Evolutionary conservation across 2,797 vertebrate species (phyloP), one percentile per base, ranked within the genome.

Genomic region (Lutjanus argentimaculatus): DNA sequence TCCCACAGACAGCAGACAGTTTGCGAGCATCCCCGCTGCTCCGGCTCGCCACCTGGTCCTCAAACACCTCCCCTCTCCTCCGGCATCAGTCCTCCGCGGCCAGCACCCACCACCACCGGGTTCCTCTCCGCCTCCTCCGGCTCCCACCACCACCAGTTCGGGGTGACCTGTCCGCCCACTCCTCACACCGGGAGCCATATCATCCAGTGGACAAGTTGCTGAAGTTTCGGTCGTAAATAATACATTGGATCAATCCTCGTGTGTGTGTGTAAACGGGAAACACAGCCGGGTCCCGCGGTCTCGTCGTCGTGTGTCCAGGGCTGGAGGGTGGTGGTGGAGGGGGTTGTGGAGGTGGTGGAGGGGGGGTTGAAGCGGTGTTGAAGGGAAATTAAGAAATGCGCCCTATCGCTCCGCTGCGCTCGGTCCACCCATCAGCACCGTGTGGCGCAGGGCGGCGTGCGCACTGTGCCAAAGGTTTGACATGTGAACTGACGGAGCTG

Each of bases 111-210:
- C 85, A 83, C 90, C 86, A 10, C 79, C 85, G 84, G 85, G 76
- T 5, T 92, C 91, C 85, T 58, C 86, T 87, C 84, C 76, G 58
- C 77, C 71, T 85, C 84, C 76, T 56, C 77, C 72, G 86, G 82
- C 77, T 79, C 82, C 83, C 84, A 75, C 84, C 84, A 75, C 77
- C 88, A 81, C 88, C 30, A 36, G 30, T 83, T 51, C 42, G 82
- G 77, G 85, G 56, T 86, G 90, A 93, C 86, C 88, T 58, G 89
- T 87, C 85, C 91, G 85, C 75, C 83, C 90, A 77, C 92, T 91
- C 91, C 93, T 95, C 92, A 95, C 49, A 91, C 93, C 86, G 90
- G 93, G 91, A 96, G 94, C 93, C 96, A 96, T 96, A 92, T 95
- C 93, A 92, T 95, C 93, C 95, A 92, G 86, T 77, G 92, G 88